Percentiles rank a stretch among this genome's conserved stretches.
These are phyloP conservation scores for Cerastis leucographa DNA, from an alignment of 2,888 invertebrate species.

Conservation along the genomic window DNA sequence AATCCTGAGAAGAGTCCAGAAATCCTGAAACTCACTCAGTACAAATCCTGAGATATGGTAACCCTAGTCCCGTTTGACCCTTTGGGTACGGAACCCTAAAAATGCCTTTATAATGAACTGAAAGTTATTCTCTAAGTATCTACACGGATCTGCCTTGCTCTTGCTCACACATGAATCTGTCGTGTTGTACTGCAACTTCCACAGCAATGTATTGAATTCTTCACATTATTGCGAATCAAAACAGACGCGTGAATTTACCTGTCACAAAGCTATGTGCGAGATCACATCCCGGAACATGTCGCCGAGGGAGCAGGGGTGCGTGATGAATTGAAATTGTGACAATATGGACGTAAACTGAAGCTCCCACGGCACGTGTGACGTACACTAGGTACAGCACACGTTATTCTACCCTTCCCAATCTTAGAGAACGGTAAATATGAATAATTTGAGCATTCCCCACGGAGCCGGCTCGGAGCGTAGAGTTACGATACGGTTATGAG, in stretches of 20 bases:
- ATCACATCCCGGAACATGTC: not conserved
- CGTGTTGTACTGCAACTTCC: not conserved
- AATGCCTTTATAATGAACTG: not conserved
- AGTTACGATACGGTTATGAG: conserved; percentile 46
- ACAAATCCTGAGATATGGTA: no score
- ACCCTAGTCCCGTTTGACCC: no score
- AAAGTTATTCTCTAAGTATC: not conserved
- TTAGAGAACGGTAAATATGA: conserved; percentile 45
- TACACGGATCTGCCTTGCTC: not conserved
- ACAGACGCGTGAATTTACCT: not conserved
- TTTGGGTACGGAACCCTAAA: no score
- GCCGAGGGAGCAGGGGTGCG: conserved; percentile 1
- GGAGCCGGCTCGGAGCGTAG: conserved; percentile 27
- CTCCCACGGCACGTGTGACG: not conserved
- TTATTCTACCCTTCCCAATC: conserved; percentile 19
- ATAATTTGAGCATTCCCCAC: conserved; percentile 48
- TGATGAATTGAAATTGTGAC: conserved; percentile 34
- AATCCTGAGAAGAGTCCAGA: no score
- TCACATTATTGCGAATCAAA: not conserved
- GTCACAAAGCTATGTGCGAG: not conserved
- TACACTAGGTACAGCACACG: not conserved
- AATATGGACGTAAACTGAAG: conserved; percentile 6
- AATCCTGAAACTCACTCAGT: no score
- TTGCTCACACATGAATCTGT: not conserved
- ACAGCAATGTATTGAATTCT: not conserved